A percentile compares a stretch with the other conserved stretches of the same genome.
phyloP scores from a whole-genome alignment of 2,797 vertebrate species.

The Melanotaenia maccullochi region DNA sequence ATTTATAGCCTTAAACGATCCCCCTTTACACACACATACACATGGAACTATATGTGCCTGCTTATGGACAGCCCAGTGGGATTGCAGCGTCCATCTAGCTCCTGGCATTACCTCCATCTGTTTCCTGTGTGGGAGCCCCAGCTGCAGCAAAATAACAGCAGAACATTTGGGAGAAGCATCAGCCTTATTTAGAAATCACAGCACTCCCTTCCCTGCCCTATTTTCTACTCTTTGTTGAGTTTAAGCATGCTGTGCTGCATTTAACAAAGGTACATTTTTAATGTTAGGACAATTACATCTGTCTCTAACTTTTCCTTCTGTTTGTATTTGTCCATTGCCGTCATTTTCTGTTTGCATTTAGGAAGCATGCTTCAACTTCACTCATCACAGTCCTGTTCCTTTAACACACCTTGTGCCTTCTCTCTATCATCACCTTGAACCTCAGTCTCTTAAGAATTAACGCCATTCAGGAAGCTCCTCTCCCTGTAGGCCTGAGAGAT shows the following conservation, averaged over 20 bases:
- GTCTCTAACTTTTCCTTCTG: neutral
- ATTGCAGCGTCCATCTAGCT: constrained; percentile 44
- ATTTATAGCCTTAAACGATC: neutral
- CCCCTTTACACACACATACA: neutral
- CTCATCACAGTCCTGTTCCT: constrained; percentile 20
- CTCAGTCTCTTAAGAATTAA: constrained; percentile 24
- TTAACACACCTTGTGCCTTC: constrained; percentile 14
- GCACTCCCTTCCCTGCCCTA: constrained; percentile 15
- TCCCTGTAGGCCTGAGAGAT: constrained; percentile 28
- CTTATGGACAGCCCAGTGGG: constrained; percentile 42
- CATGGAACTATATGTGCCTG: constrained; percentile 42
- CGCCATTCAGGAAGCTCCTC: constrained; percentile 36
- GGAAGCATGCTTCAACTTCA: neutral
- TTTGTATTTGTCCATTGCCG: constrained; percentile 3
- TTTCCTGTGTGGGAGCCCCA: constrained; percentile 59
- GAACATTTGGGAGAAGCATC: constrained; percentile 55
- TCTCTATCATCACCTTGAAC: constrained; percentile 51
- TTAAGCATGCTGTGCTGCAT: constrained; percentile 15
- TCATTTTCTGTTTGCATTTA: constrained; percentile 9
- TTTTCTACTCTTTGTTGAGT: constrained; percentile 12
- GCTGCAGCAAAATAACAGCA: constrained; percentile 55
- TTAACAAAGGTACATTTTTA: constrained; percentile 20
- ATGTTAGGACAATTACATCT: constrained; percentile 11
- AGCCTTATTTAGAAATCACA: constrained; percentile 59
- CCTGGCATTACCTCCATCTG: constrained; percentile 68